A percentile compares a stretch with the other conserved stretches of the same genome.
phyloP scores from a whole-genome alignment of 2,797 vertebrate species.

The Gymnothorax javanicus region DNA sequence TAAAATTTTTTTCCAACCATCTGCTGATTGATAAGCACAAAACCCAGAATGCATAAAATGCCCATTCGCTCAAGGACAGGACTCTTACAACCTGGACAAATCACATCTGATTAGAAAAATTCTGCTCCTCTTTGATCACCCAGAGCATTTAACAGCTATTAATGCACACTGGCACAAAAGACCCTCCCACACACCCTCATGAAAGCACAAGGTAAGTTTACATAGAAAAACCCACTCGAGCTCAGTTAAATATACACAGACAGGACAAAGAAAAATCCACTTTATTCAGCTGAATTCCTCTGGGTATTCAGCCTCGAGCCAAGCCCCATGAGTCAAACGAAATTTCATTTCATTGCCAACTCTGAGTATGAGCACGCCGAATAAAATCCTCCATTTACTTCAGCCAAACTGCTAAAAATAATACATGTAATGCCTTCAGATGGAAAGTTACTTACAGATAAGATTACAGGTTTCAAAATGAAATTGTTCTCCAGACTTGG shows the following conservation, averaged over 20 bases:
- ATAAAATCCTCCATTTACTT: not conserved
- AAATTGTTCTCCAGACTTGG: too few relatives aligned
- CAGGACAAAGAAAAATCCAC: not conserved
- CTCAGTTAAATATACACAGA: not conserved
- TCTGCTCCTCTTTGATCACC: not conserved
- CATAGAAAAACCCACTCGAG: not conserved
- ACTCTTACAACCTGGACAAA: too few relatives aligned
- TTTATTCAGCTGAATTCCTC: constrained; percentile 29
- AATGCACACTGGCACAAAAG: not conserved
- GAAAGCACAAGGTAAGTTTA: not conserved
- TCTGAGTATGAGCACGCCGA: not conserved
- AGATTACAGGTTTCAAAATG: too few relatives aligned
- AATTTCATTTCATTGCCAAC: not conserved
- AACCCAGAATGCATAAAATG: not conserved
- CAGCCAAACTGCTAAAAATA: not conserved
- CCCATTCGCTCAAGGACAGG: too few relatives aligned
- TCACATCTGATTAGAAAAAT: too few relatives aligned
- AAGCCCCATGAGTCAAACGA: not conserved
- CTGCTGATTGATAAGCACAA: too few relatives aligned
- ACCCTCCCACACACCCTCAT: not conserved
- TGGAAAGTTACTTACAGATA: too few relatives aligned
- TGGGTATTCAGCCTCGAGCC: not conserved
- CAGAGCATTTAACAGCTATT: not conserved
- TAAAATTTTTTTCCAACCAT: too few relatives aligned
- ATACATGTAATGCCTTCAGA: not conserved